These are phyloP conservation scores for Chaetodon trifascialis DNA, from an alignment of 2,113 vertebrate species.

Conservation along the genomic window DNA sequence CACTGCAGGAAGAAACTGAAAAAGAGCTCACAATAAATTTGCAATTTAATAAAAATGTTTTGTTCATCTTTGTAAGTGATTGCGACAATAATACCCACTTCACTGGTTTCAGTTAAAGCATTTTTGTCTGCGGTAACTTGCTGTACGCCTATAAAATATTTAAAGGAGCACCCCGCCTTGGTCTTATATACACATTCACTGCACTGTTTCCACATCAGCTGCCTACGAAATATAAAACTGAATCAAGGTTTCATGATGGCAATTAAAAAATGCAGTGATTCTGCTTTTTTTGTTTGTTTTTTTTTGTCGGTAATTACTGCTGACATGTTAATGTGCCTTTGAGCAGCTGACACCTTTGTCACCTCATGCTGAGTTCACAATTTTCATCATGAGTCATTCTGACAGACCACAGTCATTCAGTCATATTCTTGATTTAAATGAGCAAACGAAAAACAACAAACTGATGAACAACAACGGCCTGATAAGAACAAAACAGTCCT, in stretches of 20 bases:
- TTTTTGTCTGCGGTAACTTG: slow-evolving; percentile 5
- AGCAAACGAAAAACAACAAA: slow-evolving; percentile 53
- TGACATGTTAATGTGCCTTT: slow-evolving; percentile 61
- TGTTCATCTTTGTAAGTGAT: slow-evolving; percentile 54
- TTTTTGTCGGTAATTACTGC: slow-evolving; percentile 61
- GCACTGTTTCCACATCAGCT: not conserved
- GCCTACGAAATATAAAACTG: slow-evolving; percentile 26
- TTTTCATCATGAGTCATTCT: slow-evolving; percentile 71
- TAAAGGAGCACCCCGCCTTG: not conserved
- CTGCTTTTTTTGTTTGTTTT: slow-evolving; percentile 22
- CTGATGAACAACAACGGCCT: slow-evolving; percentile 37
- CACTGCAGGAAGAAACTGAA: slow-evolving; percentile 22
- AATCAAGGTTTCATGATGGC: slow-evolving; percentile 17
- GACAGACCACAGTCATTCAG: slow-evolving; percentile 71
- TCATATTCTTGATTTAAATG: slow-evolving; percentile 70
- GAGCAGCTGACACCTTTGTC: slow-evolving; percentile 71
- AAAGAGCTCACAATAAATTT: slow-evolving; percentile 35
- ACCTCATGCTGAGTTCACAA: slow-evolving; percentile 71
- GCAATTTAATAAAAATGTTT: slow-evolving; percentile 56
- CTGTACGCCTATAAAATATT: slow-evolving; percentile 49
- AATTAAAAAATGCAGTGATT: slow-evolving; percentile 44
- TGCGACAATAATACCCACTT: slow-evolving; percentile 26
- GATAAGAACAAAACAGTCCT: slow-evolving; percentile 33
- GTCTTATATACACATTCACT: slow-evolving; percentile 8
- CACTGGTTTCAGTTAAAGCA: slow-evolving; percentile 16